Percentiles rank a stretch among this genome's conserved stretches.
phyloP scores from a whole-genome alignment of 2,888 invertebrate species.

The Dasypolia templi region DNA sequence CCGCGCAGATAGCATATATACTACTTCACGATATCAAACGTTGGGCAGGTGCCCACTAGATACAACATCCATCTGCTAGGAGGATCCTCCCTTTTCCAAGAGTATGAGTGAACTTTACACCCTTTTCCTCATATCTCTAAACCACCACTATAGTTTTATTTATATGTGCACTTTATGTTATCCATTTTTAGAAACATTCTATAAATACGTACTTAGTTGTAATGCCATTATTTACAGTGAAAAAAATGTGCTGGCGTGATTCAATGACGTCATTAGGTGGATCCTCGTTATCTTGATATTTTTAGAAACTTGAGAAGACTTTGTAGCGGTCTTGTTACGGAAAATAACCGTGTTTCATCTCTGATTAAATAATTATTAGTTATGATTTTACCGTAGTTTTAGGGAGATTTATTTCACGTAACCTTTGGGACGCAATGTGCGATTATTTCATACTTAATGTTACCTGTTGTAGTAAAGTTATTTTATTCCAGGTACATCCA shows the following conservation, averaged over 20 bases:
- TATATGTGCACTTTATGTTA: neutral
- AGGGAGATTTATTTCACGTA: neutral
- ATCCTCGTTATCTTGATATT: slow-evolving; percentile 49
- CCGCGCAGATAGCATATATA: no score
- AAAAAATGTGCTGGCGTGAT: slow-evolving; percentile 53
- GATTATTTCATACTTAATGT: no score
- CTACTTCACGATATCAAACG: no score
- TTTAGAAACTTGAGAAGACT: slow-evolving; percentile 48
- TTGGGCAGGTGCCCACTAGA: no score
- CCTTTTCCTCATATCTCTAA: no score
- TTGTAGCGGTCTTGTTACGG: slow-evolving; percentile 38
- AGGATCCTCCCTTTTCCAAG: no score
- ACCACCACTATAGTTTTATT: neutral
- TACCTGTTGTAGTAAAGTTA: neutral
- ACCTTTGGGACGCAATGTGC: neutral
- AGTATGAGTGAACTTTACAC: no score
- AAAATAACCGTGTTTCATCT: slow-evolving; percentile 28
- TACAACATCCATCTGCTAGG: no score
- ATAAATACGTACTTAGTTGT: slow-evolving; percentile 15
- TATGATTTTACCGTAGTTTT: neutral
- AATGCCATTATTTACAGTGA: slow-evolving; percentile 18
- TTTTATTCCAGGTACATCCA: neutral
- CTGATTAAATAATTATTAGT: slow-evolving; percentile 33
- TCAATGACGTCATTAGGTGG: slow-evolving; percentile 50
- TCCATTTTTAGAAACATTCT: neutral